Conservation (phyloP, 2,797 vertebrate species). For the Peromyscus nudipes region DNA sequence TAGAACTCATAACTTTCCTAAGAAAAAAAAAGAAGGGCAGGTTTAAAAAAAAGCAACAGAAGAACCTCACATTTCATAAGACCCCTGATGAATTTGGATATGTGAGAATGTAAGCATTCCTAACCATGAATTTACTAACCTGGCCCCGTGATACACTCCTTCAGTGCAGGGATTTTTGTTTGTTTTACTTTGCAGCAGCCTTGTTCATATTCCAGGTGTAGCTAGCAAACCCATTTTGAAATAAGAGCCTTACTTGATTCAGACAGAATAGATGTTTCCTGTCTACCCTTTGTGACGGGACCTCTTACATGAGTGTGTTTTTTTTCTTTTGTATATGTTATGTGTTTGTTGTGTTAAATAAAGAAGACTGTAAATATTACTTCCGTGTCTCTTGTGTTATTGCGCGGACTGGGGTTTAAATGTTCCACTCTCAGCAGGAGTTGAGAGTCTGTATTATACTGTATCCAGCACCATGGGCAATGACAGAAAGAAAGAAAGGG, state of each 20-base stretch:
- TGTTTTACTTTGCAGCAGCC: slow-evolving; percentile 80
- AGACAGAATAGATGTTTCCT: slow-evolving; percentile 84
- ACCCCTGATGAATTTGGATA: slow-evolving; percentile 21
- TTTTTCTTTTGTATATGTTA: slow-evolving; percentile 86
- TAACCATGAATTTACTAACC: slow-evolving; percentile 57
- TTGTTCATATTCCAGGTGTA: slow-evolving; percentile 85
- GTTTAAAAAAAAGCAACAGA: not conserved
- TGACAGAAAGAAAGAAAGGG: not conserved
- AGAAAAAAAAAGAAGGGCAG: slow-evolving; percentile 47
- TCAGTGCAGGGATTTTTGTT: slow-evolving; percentile 71
- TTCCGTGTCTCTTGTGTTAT: slow-evolving; percentile 55
- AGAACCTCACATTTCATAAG: slow-evolving; percentile 46
- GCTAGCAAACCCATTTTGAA: slow-evolving; percentile 86
- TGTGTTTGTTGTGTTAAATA: slow-evolving; percentile 91
- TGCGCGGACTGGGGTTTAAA: slow-evolving; percentile 38
- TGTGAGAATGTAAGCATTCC: slow-evolving; percentile 70
- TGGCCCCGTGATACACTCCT: slow-evolving; percentile 44
- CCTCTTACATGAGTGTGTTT: slow-evolving; percentile 87
- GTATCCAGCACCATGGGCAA: not conserved
- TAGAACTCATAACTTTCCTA: slow-evolving; percentile 54
- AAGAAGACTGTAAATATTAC: slow-evolving; percentile 90
- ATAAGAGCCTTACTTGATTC: slow-evolving; percentile 87
- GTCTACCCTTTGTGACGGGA: slow-evolving; percentile 84
- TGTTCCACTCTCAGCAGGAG: not conserved
- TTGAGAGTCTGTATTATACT: too few relatives aligned